phyloP scores from a whole-genome alignment of 2,113 vertebrate species.

The Phrynocephalus versicolor region DNA sequence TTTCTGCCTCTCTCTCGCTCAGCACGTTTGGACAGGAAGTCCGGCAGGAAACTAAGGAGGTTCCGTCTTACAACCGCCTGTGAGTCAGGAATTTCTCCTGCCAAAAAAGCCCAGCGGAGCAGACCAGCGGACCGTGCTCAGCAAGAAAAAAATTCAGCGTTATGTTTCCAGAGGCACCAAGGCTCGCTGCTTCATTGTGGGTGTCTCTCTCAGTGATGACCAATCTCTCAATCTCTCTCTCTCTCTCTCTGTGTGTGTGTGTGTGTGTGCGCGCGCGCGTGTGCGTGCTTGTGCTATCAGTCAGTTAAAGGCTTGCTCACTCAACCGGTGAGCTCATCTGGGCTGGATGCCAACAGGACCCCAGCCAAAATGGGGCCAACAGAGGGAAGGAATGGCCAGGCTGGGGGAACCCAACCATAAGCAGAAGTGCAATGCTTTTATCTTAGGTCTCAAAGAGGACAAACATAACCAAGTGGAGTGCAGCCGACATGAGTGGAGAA shows the following conservation, averaged over 20 bases:
- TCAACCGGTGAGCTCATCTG: not conserved
- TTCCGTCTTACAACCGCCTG: conserved; percentile 41
- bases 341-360: not conserved
- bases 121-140: conserved; percentile 3
- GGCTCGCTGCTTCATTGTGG: not conserved
- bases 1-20: conserved; percentile 16
- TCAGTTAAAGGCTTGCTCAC: not conserved
- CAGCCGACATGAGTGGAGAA: not conserved
- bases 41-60: conserved; percentile 57
- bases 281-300: no score
- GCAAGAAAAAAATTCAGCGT: conserved; percentile 21
- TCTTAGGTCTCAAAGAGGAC: not conserved
- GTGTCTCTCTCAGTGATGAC: no score
- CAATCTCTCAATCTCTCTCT: no score
- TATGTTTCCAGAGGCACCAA: not conserved
- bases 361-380: not conserved
- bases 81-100: conserved; percentile 48
- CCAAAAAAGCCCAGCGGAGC: not conserved
- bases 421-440: not conserved
- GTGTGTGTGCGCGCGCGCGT: no score
- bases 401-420: not conserved
- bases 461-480: no score
- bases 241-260: no score
- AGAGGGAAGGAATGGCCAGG: not conserved
- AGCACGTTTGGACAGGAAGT: conserved; percentile 55